A percentile compares a stretch with the other conserved stretches of the same genome.
Conservation (phyloP, 2,888 invertebrate species). For the Drosophila mercatorum region DNA sequence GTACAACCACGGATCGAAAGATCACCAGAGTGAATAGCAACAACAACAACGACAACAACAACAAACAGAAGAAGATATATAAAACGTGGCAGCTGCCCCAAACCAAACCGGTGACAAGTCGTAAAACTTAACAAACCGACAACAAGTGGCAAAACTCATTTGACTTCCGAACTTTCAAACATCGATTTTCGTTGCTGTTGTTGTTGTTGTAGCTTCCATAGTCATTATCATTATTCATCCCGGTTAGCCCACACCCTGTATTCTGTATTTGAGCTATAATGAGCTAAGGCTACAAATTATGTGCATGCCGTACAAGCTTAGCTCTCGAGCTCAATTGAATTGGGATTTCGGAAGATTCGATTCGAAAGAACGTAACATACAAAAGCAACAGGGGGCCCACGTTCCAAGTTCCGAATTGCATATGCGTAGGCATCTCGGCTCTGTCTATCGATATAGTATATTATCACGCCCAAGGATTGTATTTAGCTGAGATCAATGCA, state of each 20-base stretch:
- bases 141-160: conserved; percentile 59
- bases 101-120: conserved; percentile 47
- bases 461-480: conserved; percentile 22
- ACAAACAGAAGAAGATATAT: not conserved
- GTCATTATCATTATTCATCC: conserved; percentile 1
- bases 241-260: conserved; percentile 7
- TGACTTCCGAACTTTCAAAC: conserved; percentile 74
- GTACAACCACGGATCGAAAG: conserved; percentile 19
- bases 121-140: conserved; percentile 43
- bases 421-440: conserved; percentile 24
- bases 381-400: conserved; percentile 17
- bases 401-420: conserved; percentile 20
- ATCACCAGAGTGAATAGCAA: conserved; percentile 1
- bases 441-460: not conserved
- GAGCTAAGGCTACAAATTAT: conserved; percentile 67
- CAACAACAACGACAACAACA: not conserved
- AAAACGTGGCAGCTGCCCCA: conserved; percentile 7
- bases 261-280: conserved; percentile 16
- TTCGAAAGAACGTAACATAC: conserved; percentile 15
- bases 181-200: conserved; percentile 11
- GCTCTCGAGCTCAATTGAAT: conserved; percentile 44
- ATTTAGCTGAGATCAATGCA: conserved; percentile 8
- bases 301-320: conserved; percentile 69
- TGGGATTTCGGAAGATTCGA: conserved; percentile 8
- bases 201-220: conserved; percentile 2